Percentiles rank a stretch among this genome's conserved stretches.
Conservation (phyloP, 1,140 invertebrate species). For the Octopus bimaculoides region DNA sequence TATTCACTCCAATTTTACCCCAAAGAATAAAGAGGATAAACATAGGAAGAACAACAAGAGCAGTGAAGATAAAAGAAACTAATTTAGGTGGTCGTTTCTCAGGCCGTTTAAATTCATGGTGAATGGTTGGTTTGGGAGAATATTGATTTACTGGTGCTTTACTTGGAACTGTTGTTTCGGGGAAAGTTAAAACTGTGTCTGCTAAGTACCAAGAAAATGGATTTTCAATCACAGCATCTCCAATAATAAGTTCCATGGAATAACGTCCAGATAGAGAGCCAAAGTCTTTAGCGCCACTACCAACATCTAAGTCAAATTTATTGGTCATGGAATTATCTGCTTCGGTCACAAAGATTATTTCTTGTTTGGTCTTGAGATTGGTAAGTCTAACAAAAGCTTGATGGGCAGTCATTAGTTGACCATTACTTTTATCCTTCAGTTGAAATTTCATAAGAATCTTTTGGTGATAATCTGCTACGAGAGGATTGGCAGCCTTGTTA, state of each 20-base stretch:
- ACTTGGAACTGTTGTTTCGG: conserved; percentile 45
- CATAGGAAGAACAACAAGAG: conserved; percentile 77
- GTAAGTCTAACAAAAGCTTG: conserved; percentile 84
- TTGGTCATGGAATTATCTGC: conserved; percentile 75
- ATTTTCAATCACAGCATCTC: conserved; percentile 86
- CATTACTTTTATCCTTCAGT: conserved; percentile 71
- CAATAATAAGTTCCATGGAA: conserved; percentile 80
- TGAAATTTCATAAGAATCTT: conserved; percentile 82
- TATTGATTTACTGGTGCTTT: conserved; percentile 56
- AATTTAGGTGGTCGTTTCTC: conserved; percentile 83
- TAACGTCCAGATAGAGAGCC: conserved; percentile 75
- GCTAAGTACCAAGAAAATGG: conserved; percentile 84
- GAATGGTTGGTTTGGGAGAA: conserved; percentile 78
- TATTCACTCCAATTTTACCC: conserved; percentile 84
- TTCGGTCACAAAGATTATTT: conserved; percentile 92
- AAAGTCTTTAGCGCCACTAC: conserved; percentile 77
- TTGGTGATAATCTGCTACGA: conserved; percentile 83
- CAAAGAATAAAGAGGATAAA: conserved; percentile 84
- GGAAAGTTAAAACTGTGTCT: conserved; percentile 73
- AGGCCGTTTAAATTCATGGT: conserved; percentile 88
- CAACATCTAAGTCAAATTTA: conserved; percentile 88
- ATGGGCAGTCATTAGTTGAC: conserved; percentile 75
- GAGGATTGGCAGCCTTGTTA: conserved; percentile 63
- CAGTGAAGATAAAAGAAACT: conserved; percentile 89
- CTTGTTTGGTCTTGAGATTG: conserved; percentile 67